These are phyloP conservation scores for Xiphorhynchus erythropygius DNA, from an alignment of 2,797 vertebrate species.

Conservation along the genomic window DNA sequence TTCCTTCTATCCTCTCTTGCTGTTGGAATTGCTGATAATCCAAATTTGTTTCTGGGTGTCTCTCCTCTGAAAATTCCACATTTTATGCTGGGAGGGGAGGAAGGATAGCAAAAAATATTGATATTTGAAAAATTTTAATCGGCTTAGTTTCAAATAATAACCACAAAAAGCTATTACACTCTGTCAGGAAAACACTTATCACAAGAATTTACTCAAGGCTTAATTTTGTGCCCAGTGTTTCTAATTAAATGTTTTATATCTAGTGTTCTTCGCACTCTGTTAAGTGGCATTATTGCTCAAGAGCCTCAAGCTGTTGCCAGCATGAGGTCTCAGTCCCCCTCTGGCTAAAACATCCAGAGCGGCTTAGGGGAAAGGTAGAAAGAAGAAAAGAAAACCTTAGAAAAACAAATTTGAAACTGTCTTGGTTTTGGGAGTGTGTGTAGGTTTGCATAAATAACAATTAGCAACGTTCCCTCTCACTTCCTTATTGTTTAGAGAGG, in stretches of 20 bases:
- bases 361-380: neutral
- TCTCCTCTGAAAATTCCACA: neutral
- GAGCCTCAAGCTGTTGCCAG: neutral
- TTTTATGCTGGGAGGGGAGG: neutral
- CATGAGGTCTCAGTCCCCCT: neutral
- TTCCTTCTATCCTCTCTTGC: neutral
- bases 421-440: fast-evolving
- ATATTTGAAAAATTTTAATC: neutral
- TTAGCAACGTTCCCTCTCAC: neutral
- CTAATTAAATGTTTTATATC: neutral
- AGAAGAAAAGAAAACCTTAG: neutral
- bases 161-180: neutral
- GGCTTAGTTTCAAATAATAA: neutral
- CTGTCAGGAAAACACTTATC: neutral
- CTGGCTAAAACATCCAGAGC: neutral
- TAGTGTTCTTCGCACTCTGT: neutral
- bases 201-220: neutral
- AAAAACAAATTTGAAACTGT: neutral
- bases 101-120: neutral
- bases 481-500: neutral
- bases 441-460: neutral
- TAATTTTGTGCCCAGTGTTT: neutral
- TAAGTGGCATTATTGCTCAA: neutral
- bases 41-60: neutral
- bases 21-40: neutral